phyloP scores from a whole-genome alignment of 2,113 vertebrate species.

The Eretmochelys imbricata region DNA sequence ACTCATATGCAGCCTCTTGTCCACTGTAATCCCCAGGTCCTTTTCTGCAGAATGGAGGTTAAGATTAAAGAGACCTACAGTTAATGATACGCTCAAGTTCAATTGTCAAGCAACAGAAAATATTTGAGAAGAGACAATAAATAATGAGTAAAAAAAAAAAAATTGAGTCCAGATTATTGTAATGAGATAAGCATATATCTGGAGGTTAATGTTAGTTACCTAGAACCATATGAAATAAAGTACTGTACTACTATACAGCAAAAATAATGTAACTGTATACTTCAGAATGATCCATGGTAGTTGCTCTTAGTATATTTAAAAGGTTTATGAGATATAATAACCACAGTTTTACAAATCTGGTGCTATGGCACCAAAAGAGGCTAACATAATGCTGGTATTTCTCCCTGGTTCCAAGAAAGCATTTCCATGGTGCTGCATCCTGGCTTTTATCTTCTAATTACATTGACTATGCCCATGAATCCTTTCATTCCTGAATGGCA shows the following conservation, averaged over 20 bases:
- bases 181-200: slow-evolving; percentile 54
- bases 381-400: not conserved
- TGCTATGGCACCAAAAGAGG: not conserved
- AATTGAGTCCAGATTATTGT: slow-evolving; percentile 61
- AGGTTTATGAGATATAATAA: slow-evolving; percentile 58
- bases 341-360: slow-evolving; percentile 29
- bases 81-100: slow-evolving; percentile 71
- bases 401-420: not conserved
- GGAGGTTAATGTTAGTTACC: slow-evolving; percentile 17
- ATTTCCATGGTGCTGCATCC: slow-evolving; percentile 12
- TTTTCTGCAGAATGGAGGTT: slow-evolving; percentile 41
- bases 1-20: no score
- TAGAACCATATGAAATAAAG: no score
- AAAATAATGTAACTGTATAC: slow-evolving; percentile 61
- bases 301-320: slow-evolving; percentile 46
- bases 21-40: no score
- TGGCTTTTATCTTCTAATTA: slow-evolving; percentile 24
- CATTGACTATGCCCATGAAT: slow-evolving; percentile 51
- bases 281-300: slow-evolving; percentile 13
- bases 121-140: slow-evolving; percentile 64
- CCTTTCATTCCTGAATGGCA: slow-evolving; percentile 75
- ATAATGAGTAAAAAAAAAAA: slow-evolving; percentile 67
- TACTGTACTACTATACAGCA: slow-evolving; percentile 56
- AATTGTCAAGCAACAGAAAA: slow-evolving; percentile 64
- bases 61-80: slow-evolving; percentile 68